Base-by-base conservation (phyloP, 2,113 vertebrate species). In the Cairina moschata region DNA sequence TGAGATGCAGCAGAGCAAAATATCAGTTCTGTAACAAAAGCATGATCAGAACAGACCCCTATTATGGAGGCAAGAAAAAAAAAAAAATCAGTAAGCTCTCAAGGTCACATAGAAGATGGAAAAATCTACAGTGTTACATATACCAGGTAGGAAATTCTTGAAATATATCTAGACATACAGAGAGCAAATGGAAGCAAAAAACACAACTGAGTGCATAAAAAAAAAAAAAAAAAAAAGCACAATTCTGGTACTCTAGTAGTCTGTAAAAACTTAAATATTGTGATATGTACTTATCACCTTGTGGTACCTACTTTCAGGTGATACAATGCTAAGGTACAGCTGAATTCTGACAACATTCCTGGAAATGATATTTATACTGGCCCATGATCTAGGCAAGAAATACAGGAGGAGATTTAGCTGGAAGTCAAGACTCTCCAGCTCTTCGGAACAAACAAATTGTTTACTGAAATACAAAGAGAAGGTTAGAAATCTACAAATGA, bases 91-190 rank as follows among this genome's bases (percentile, higher is more conserved):
- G 9, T 31, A 50, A 89, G 50, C 10, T 34, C 52, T 15, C 6
- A 68, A 18, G 20, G 17, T 6, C 38, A 63, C 0, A 0, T 17
- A 72, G 29, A 77, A 2, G 5, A 46, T 16, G 6, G 29, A 79
- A 62, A 3, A 90, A 59, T 14, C 29, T 59, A 52, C 17, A 88
- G 6, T 9, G 8, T 46, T 66, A 62, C 8, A 3, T 54, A 63
- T 1, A 72, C 16, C 26, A 38, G 26, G 16, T 9, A 90, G n/a
- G 79, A 79, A 74, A 62, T 15, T 67, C 31, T 66, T 29, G 25
- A 59, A 77, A 63, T 29, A 50, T 38, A 65, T 65, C 2, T n/a
- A 14, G 42, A 69, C 38, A 65, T 1, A 36, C 1, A 25, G 13
- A 59, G 6, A 73, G 9, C 7, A 11, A 88, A 66, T 0, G n/a